A percentile compares a stretch with the other conserved stretches of the same genome.
Evolutionary conservation across 2,888 invertebrate species (phyloP).

Genomic region (Scaptomyza parva): DNA sequence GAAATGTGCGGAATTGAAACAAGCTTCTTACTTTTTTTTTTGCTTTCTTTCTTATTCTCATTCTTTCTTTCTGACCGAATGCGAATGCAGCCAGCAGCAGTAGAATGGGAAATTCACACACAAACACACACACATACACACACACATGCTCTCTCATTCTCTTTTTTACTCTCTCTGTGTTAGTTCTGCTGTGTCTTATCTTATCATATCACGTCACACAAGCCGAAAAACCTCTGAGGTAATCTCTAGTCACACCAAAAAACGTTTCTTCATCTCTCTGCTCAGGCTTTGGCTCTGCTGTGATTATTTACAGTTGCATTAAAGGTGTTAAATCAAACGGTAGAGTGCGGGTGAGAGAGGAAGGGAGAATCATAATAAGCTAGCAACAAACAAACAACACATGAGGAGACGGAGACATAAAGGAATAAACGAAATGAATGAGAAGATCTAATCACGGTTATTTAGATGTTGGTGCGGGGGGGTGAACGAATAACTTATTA

Average conservation of each 20-base stretch:
- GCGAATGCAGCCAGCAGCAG: too few species aligned
- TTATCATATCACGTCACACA: constrained; percentile 36
- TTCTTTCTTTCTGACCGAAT: constrained; percentile 1
- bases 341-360: constrained; percentile 15
- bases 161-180: not conserved
- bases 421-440: too few species aligned
- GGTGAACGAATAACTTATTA: constrained; percentile 39
- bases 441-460: not conserved
- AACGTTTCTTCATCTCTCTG: not conserved
- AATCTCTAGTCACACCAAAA: constrained; percentile 14
- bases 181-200: constrained; percentile 40
- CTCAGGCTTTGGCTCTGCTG: not conserved
- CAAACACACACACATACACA: not conserved
- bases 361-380: not conserved
- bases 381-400: not conserved
- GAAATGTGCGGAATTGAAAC: constrained; percentile 38
- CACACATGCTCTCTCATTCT: not conserved
- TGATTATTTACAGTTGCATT: constrained; percentile 41
- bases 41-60: not conserved
- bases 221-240: constrained; percentile 31
- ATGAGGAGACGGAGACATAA: not conserved
- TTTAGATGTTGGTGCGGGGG: too few species aligned
- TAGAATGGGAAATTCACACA: constrained; percentile 11
- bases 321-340: constrained; percentile 65
- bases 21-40: not conserved